phyloP scores from a whole-genome alignment of 2,797 vertebrate species.

The Morus bassanus region DNA sequence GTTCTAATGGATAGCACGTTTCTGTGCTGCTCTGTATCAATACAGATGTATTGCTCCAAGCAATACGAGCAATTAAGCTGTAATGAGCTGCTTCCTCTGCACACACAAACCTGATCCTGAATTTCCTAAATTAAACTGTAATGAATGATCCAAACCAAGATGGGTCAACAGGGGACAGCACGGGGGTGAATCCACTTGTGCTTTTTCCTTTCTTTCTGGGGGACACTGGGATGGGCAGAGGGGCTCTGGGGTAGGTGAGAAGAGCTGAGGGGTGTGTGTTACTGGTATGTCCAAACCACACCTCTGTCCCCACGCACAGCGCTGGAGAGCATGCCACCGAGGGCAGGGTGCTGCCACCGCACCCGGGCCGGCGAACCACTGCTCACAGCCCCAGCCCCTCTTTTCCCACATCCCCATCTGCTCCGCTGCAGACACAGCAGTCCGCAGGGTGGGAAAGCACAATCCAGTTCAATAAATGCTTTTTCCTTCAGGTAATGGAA shows the following conservation, averaged over 20 bases:
- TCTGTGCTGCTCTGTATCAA: background rate
- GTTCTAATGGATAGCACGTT: background rate
- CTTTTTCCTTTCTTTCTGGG: background rate
- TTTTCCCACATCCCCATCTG: background rate
- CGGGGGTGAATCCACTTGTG: background rate
- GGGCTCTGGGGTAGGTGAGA: background rate
- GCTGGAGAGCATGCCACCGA: fast-evolving
- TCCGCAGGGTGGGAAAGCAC: background rate
- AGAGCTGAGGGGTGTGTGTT: background rate
- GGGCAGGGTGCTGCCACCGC: background rate
- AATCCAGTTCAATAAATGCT: fast-evolving
- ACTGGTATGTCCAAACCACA: too few species aligned
- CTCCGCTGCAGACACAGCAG: background rate
- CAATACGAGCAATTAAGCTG: background rate
- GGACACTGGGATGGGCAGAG: background rate
- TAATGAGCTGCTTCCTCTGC: background rate
- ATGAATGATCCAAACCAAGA: fast-evolving
- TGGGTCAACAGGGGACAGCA: background rate
- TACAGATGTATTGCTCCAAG: background rate
- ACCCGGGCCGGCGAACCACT: fast-evolving
- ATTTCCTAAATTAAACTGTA: background rate
- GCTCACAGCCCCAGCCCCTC: background rate
- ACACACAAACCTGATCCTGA: background rate
- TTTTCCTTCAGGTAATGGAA: background rate
- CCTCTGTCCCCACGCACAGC: background rate